A percentile compares a stretch with the other conserved stretches of the same genome.
Evolutionary conservation across 2,113 vertebrate genomes (phyloP).

Genomic region (Balaeniceps rex): DNA sequence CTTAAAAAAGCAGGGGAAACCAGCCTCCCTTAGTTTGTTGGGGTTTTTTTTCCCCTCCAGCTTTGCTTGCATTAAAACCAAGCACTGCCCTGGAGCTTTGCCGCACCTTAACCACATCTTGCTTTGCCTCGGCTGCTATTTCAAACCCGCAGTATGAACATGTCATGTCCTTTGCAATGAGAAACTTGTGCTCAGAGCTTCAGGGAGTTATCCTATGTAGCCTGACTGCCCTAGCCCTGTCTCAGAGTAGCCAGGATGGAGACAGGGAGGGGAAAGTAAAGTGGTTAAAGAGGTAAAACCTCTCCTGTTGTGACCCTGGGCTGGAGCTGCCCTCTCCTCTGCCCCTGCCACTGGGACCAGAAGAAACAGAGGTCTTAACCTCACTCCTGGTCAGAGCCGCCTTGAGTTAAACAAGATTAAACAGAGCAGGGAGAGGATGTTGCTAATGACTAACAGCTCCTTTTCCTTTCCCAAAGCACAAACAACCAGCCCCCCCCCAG

Average conservation of each 20-base stretch:
- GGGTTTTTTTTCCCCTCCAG: neutral
- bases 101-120: neutral
- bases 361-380: neutral
- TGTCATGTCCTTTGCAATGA: neutral
- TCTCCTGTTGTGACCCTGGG: neutral
- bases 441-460: neutral
- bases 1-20: neutral
- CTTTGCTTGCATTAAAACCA: neutral
- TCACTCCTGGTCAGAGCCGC: neutral
- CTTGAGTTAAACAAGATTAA: neutral
- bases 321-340: neutral
- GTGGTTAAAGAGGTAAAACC: neutral
- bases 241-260: rapidly evolving
- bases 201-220: rapidly evolving
- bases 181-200: neutral
- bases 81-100: neutral
- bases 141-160: rapidly evolving
- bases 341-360: rapidly evolving
- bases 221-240: neutral
- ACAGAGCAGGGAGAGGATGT: neutral
- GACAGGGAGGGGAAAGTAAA: neutral
- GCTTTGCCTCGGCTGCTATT: neutral
- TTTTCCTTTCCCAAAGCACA: neutral
- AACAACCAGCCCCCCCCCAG: rapidly evolving
- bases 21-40: neutral